These are phyloP conservation scores for Parnassius glacialis DNA, from an alignment of 2,888 invertebrate genomes.

Conservation along the genomic window DNA sequence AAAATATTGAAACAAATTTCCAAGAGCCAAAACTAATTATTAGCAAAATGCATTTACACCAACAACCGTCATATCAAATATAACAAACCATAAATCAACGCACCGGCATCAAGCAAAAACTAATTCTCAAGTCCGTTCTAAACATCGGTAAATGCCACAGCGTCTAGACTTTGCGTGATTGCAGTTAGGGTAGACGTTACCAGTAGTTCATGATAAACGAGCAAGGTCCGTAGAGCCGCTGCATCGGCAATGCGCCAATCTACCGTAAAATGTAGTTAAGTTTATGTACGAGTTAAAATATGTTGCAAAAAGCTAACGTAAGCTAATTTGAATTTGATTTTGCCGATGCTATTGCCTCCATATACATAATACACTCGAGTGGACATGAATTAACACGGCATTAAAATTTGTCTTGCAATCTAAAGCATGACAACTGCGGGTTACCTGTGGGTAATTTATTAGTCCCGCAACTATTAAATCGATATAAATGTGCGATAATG, in stretches of 20 bases:
- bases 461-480: neutral
- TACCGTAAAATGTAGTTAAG: slow-evolving; percentile 13
- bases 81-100: too few relatives aligned
- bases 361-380: neutral
- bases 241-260: slow-evolving; percentile 10
- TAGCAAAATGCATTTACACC: too few relatives aligned
- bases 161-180: slow-evolving; percentile 19
- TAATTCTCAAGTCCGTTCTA: neutral
- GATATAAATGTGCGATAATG: too few relatives aligned
- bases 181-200: neutral
- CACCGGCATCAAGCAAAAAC: neutral
- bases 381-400: slow-evolving; percentile 13
- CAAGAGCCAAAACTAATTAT: too few relatives aligned
- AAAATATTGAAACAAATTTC: too few relatives aligned
- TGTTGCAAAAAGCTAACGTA: slow-evolving; percentile 6
- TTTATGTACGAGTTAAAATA: neutral
- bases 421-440: slow-evolving; percentile 11
- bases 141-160: neutral
- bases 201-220: slow-evolving; percentile 9
- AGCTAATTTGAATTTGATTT: slow-evolving; percentile 17
- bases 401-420: slow-evolving; percentile 19
- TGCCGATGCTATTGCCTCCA: neutral
- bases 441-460: slow-evolving; percentile 1
- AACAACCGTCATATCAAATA: too few relatives aligned
- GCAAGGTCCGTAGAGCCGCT: neutral